A percentile compares a stretch with the other conserved stretches of the same genome.
Conservation (phyloP, 2,113 vertebrate species). For the Motacilla tschutschensis region DNA sequence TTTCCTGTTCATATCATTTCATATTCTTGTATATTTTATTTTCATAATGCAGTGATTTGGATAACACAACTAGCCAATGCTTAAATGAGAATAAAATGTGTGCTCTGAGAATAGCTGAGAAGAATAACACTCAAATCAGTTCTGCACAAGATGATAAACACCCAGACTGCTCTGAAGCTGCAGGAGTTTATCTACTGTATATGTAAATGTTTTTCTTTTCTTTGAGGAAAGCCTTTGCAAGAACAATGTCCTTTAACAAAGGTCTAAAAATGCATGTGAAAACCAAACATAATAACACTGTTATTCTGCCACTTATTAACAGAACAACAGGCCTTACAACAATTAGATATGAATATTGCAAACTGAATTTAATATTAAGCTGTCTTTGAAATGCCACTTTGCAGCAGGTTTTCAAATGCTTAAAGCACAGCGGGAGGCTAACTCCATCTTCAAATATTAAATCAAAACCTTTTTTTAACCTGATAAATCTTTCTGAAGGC, state of each 20-base stretch:
- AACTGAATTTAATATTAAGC: slow-evolving; percentile 79
- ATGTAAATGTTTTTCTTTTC: slow-evolving; percentile 66
- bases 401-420: slow-evolving; percentile 76
- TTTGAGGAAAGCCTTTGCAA: slow-evolving; percentile 61
- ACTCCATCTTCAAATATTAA: slow-evolving; percentile 81
- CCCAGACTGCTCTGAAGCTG: slow-evolving; percentile 55
- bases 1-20: slow-evolving; percentile 53
- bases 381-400: slow-evolving; percentile 79
- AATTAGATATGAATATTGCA: slow-evolving; percentile 78
- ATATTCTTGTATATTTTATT: slow-evolving; percentile 55
- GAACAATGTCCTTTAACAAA: slow-evolving; percentile 67
- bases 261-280: slow-evolving; percentile 69
- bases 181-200: slow-evolving; percentile 65
- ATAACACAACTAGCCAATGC: slow-evolving; percentile 55
- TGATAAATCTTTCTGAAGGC: slow-evolving; percentile 70
- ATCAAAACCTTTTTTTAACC: slow-evolving; percentile 77
- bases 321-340: slow-evolving; percentile 69
- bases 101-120: slow-evolving; percentile 53
- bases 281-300: slow-evolving; percentile 69
- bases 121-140: slow-evolving; percentile 57
- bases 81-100: slow-evolving; percentile 56
- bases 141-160: slow-evolving; percentile 57
- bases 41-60: slow-evolving; percentile 53
- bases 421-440: slow-evolving; percentile 78
- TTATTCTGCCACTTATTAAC: slow-evolving; percentile 77